Conservation (phyloP, 2,888 invertebrate genomes). For the Drosophila neonasuta region DNA sequence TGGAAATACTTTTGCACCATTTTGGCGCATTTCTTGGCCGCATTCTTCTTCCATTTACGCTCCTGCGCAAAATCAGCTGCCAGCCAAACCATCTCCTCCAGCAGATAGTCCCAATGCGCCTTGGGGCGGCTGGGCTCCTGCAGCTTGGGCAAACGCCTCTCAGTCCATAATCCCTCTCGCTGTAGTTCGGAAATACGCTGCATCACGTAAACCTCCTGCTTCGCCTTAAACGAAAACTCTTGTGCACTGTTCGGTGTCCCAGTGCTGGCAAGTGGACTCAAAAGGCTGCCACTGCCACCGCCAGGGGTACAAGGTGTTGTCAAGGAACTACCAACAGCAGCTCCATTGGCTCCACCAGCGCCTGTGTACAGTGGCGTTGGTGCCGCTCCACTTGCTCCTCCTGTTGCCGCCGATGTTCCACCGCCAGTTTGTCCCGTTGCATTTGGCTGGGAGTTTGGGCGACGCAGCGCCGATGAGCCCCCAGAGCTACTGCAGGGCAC, state of each 20-base stretch:
- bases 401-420: slow-evolving; percentile 25
- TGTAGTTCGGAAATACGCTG: slow-evolving; percentile 95
- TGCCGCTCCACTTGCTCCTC: slow-evolving; percentile 27
- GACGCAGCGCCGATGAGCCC: slow-evolving; percentile 67
- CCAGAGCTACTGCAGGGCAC: slow-evolving; percentile 80
- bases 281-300: slow-evolving; percentile 63
- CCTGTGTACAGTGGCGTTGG: slow-evolving; percentile 49
- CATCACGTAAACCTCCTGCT: slow-evolving; percentile 96
- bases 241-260: slow-evolving; percentile 71
- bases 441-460: slow-evolving; percentile 61
- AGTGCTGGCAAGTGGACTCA: slow-evolving; percentile 70
- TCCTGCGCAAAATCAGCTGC: slow-evolving; percentile 99
- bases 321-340: slow-evolving; percentile 34
- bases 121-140: slow-evolving; percentile 94
- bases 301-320: slow-evolving; percentile 60
- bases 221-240: slow-evolving; percentile 91
- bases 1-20: slow-evolving; percentile 96
- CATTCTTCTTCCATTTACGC: slow-evolving; percentile 98
- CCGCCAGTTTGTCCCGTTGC: slow-evolving; percentile 40
- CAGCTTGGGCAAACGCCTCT: slow-evolving; percentile 94
- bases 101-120: slow-evolving; percentile 98
- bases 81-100: slow-evolving; percentile 99
- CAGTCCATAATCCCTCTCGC: slow-evolving; percentile 97
- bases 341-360: slow-evolving; percentile 35
- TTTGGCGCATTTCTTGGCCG: slow-evolving; percentile 94